Conservation (phyloP, 1,140 invertebrate species). For the Tetramorium parvispinum region DNA sequence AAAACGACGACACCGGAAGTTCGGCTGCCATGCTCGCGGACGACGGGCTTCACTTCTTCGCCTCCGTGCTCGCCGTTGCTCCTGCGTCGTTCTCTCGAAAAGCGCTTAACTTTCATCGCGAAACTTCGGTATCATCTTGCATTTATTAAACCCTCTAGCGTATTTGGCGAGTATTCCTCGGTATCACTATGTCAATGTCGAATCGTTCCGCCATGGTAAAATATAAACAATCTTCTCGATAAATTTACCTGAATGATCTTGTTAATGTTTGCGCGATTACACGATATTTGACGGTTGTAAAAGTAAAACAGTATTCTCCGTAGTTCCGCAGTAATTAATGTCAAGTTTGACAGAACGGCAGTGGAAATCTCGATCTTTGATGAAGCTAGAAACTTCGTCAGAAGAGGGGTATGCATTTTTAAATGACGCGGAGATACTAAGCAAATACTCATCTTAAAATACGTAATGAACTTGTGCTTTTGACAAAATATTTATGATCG, state of each 20-base stretch:
- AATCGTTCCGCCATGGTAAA: neutral
- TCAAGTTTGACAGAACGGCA: neutral
- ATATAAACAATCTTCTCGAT: constrained; percentile 25
- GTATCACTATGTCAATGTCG: constrained; percentile 55
- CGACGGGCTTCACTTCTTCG: constrained; percentile 16
- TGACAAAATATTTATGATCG: constrained; percentile 29
- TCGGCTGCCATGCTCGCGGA: constrained; percentile 33
- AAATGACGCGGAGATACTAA: neutral
- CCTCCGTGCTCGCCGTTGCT: neutral
- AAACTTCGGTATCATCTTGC: constrained; percentile 66
- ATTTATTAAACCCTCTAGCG: constrained; percentile 69
- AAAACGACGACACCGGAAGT: constrained; percentile 50
- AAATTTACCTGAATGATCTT: constrained; percentile 54
- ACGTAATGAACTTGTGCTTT: constrained; percentile 26
- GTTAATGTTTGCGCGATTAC: constrained; percentile 58
- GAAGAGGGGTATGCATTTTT: constrained; percentile 12
- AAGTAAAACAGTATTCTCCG: neutral
- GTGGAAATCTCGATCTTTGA: neutral
- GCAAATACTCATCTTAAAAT: neutral
- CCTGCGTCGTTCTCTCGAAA: constrained; percentile 35
- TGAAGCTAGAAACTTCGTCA: too few species aligned
- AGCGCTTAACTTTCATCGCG: constrained; percentile 70
- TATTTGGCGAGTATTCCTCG: constrained; percentile 68
- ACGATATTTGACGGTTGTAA: constrained; percentile 12
- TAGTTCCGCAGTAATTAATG: constrained; percentile 29